Base-by-base conservation (phyloP, 2,888 invertebrate species). In the Ptychoptera albimana region DNA sequence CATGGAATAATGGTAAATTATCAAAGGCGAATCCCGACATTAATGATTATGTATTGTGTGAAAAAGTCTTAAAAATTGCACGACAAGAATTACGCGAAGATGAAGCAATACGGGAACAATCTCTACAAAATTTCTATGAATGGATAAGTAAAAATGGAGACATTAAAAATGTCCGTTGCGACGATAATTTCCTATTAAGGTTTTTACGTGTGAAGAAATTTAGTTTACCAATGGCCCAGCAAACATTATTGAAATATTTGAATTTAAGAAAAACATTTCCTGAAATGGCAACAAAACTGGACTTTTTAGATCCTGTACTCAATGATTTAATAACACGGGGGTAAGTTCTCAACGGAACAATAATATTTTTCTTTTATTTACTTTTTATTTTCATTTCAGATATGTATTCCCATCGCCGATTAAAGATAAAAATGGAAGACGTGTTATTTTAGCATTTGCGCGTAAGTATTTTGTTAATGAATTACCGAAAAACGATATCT, bases 171-270 rank as follows among this genome's bases (percentile, higher is more conserved):
- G 73, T 81, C 45, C 68, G 82, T 48, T 69, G 71, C 57, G 84
- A 84, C 60, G 78, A 80, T 48, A 70, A 67, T 39, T 86, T 86
- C 59, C 66, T 85, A 44, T 64, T 86, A 51, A 69, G 83, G 42
- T 86, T 85, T 57, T 67, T 86, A 46, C 73, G 85, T 2, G 76
- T 77, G 48, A 82, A 82, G 58, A 86, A 84, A 60, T 86, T 75
- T 67, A 82, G 82, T 56, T 70, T 86, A 31, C 79, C 78, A 2
- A 78, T 82, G 77, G 81, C 85, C 1, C 79, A 85, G 58, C 82
- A 82, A 57, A 75, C 76, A 39, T 59, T 87, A 35, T 68, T 86
- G 14, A 85, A 86, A 58, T 87, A 85, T 60, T 65, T 87, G 48
- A 82, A 79, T 54, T 69, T 84, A 39, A 68, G 82, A 47, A 77